Evolutionary conservation across 2,888 invertebrate species (phyloP), one percentile per base, ranked within the genome.

Genomic region (Lasioglossum vierecki): DNA sequence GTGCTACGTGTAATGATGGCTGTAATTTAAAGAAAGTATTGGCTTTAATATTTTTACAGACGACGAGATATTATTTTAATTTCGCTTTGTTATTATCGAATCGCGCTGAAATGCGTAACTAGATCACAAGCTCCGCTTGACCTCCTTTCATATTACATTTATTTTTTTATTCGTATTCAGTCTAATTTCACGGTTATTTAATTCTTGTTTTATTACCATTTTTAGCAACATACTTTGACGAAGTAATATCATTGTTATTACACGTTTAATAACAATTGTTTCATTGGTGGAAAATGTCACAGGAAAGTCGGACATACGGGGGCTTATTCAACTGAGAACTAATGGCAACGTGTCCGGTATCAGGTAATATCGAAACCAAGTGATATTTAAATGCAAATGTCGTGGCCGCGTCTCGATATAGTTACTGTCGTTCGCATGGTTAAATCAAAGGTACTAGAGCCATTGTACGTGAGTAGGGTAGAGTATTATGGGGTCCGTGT

Each of bases 391-490:
- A 85, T 73, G 72, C 70, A 79, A 85, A 85, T 86, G 74, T 73
- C 41, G 53, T 70, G 78, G 41, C 44, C 57, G 9, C 49, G 53
- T 66, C 22, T 11, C 66, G n/a, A 84, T 63, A 80, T 82, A 71
- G 82, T 82, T 86, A 86, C 85, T 79, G 74, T 82, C 22, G 53
- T 86, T 49, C 85, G 80, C 76, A 83, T 82, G 85, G 71, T 22
- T 80, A 80, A 82, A 77, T 81, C 79, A 85, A 85, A 86, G 76
- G 85, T 86, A 85, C 81, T 82, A 82, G 68, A 76, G 53, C 77
- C 75, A 75, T 85, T 84, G 73, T 80, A 18, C 35, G 13, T 18
- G 22, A 18, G 18, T 26, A 57, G 44, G 26, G 49, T 63, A 44
- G 4, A 49, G 63, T 26, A 83, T 83, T 84, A 66, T 83, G 75